Base-by-base conservation (phyloP, 2,888 invertebrate species). In the Agrochola litura region DNA sequence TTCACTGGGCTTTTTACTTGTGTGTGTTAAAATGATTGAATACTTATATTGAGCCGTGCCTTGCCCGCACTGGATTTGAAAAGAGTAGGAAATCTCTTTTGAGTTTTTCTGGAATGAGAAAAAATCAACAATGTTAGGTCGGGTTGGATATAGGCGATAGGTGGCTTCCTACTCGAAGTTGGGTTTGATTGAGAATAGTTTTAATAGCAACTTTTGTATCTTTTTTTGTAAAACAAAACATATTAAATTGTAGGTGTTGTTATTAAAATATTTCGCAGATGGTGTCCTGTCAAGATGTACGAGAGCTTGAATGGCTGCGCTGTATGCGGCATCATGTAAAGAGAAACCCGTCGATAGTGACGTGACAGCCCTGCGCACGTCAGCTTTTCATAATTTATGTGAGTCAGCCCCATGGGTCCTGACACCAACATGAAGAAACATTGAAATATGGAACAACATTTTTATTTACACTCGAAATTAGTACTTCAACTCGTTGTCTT, bases 341-440 rank as follows among this genome's bases (percentile, higher is more conserved):
- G 83, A 88, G 69, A 70, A 84, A 87, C 81, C 83, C 86, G 89
- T 90, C 88, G 84, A 91, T 89, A 71, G 49, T 88, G 87, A 90
- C 86, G 73, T 81, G 88, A 88, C 86, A 81, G 82, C 83, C 72
- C 77, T 79, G 73, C 64, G 73, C 78, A 78, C 79, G 82, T 82
- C 85, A 88, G 81, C 73, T 78, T 81, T 81, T 73, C 81, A 89
- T 90, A 84, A 90, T 87, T 90, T 88, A 87, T 88, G 86, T 76
- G 72, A 64, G 46, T 43, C 64, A 65, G 61, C 63, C 82, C 30
- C 84, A 82, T 79, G 83, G 75, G 78, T 82, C 77, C 85, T 85
- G 89, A 86, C 79, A 67, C 46, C 58, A 22, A 56, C 69, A 83
- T 70, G 65, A 69, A 52, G 77, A 66, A 77, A 74, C 72, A 73